Evolutionary conservation across 2,888 invertebrate genomes (phyloP).

Genomic region (Phasia obesa): DNA sequence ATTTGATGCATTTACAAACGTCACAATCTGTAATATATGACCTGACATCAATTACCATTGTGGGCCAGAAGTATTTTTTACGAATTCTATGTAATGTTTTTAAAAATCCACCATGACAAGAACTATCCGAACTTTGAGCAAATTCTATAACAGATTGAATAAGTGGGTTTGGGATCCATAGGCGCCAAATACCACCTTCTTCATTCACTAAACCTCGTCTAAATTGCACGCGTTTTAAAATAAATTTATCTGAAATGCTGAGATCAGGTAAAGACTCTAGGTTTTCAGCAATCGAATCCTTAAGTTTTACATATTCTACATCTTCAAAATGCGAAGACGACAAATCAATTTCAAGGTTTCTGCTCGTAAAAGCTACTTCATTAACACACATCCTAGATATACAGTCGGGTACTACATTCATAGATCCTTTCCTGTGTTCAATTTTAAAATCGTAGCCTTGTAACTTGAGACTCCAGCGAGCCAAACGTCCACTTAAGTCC

Average conservation of each 20-base stretch:
- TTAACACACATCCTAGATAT: neutral
- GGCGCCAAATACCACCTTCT: too few relatives aligned
- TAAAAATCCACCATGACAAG: neutral
- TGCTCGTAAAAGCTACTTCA: neutral
- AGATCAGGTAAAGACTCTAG: neutral
- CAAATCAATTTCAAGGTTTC: neutral
- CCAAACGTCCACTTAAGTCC: too few relatives aligned
- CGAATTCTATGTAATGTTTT: neutral
- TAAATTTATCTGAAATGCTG: neutral
- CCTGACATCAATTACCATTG: neutral
- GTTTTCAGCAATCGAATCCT: neutral
- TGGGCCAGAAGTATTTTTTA: constrained; percentile 1
- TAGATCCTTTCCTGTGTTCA: too few relatives aligned
- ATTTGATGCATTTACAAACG: neutral
- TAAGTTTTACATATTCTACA: neutral
- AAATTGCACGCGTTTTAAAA: neutral
- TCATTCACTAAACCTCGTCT: too few relatives aligned
- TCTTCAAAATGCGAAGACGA: neutral
- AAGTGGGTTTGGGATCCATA: neutral
- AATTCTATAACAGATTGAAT: neutral
- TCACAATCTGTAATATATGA: neutral
- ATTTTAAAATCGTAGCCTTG: too few relatives aligned
- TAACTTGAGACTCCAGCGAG: too few relatives aligned
- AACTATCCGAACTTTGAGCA: neutral
- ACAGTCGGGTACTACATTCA: neutral